Evolutionary conservation across 1,140 invertebrate genomes (phyloP).

Genomic region (Linepithema humile): DNA sequence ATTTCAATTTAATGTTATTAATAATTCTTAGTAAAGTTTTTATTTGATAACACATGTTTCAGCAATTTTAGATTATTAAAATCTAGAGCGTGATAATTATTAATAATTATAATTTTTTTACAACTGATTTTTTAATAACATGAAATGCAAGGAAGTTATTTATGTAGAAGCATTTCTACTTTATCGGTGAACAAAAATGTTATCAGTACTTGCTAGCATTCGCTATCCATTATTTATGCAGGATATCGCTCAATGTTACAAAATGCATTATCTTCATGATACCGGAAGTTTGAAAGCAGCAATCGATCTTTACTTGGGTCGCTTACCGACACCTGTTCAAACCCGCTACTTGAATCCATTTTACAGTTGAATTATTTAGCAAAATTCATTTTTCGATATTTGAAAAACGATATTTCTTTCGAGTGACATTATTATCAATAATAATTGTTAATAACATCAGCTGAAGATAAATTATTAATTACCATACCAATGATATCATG

Average conservation of each 20-base stretch:
- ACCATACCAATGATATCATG: neutral
- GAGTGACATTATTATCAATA: too few relatives aligned
- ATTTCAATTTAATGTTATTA: neutral
- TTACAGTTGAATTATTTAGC: too few relatives aligned
- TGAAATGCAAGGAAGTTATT: neutral
- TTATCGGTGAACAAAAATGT: slow-evolving; percentile 17
- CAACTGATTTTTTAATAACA: neutral
- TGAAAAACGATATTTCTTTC: too few relatives aligned
- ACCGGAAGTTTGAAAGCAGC: too few relatives aligned
- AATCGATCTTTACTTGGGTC: too few relatives aligned
- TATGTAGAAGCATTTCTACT: neutral
- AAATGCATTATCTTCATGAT: neutral
- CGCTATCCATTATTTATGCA: neutral
- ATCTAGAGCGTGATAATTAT: neutral
- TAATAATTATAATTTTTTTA: neutral
- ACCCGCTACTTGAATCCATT: too few relatives aligned
- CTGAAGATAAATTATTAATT: neutral
- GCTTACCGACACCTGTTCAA: too few relatives aligned
- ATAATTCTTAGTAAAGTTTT: too few relatives aligned
- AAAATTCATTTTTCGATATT: too few relatives aligned
- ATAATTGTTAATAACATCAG: neutral
- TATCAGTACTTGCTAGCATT: neutral
- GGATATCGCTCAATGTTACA: neutral
- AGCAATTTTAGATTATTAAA: neutral
- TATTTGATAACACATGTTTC: too few relatives aligned